Percentiles rank a stretch among this genome's conserved stretches.
phyloP scores from a whole-genome alignment of 2,888 invertebrate genomes.

The Nomada fabriciana region DNA sequence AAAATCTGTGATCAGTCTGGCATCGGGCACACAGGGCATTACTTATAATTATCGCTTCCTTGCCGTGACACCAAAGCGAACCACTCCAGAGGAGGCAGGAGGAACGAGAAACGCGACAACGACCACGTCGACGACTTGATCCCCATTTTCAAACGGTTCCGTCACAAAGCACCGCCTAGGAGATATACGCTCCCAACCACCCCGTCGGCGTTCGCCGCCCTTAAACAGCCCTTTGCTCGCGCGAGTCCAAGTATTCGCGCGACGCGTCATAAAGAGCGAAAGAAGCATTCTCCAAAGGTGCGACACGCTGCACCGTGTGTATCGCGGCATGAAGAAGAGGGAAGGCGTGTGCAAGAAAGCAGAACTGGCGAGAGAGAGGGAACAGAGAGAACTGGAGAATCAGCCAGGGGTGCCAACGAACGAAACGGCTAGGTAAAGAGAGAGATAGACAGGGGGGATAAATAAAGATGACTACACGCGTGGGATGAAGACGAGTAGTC shows the following conservation, averaged over 20 bases:
- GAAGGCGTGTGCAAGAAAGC: conserved; percentile 27
- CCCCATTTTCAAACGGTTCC: conserved; percentile 63
- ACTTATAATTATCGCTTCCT: conserved; percentile 66
- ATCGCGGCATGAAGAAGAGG: conserved; percentile 48
- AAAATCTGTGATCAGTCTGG: conserved; percentile 53
- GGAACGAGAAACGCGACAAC: conserved; percentile 19
- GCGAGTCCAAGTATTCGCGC: conserved; percentile 49
- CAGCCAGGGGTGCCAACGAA: conserved; percentile 13
- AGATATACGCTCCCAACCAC: conserved; percentile 8
- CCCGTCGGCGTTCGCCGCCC: conserved; percentile 31
- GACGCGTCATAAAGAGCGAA: conserved; percentile 63
- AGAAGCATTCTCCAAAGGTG: conserved; percentile 70
- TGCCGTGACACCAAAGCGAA: conserved; percentile 19
- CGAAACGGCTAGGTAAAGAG: conserved; percentile 16
- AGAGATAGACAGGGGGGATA: not conserved
- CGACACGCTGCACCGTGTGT: conserved; percentile 54
- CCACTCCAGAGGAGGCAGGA: not conserved
- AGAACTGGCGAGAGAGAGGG: conserved; percentile 30
- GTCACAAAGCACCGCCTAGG: conserved; percentile 54
- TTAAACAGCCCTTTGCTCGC: conserved; percentile 61
- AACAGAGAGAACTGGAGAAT: not conserved
- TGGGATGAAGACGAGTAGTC: conserved; percentile 9
- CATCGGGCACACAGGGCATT: conserved; percentile 52
- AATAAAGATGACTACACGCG: conserved; percentile 21
- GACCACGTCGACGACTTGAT: conserved; percentile 53